Conservation (phyloP, 1,140 invertebrate genomes). For the Agrilus planipennis region DNA sequence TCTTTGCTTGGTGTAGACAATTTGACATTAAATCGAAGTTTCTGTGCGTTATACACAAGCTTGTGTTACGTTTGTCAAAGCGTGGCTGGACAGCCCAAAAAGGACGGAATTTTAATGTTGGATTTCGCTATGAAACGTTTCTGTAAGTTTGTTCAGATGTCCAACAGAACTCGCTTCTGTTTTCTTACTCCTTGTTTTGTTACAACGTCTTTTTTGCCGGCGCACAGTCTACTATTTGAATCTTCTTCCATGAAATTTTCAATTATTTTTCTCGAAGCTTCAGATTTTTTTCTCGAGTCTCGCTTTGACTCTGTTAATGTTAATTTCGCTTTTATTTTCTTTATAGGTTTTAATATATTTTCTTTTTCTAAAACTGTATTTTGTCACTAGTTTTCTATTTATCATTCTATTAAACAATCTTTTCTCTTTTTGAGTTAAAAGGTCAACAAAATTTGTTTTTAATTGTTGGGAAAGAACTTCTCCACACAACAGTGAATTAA, state of each 20-base stretch:
- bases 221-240: not conserved
- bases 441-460: no score
- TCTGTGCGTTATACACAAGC: not conserved
- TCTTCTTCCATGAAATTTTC: not conserved
- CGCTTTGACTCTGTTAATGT: no score
- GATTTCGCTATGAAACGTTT: not conserved
- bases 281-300: no score
- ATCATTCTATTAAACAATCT: no score
- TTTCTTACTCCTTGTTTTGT: not conserved
- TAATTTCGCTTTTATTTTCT: no score
- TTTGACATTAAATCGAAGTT: slow-evolving; percentile 2
- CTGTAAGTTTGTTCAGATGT: not conserved
- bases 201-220: slow-evolving; percentile 2
- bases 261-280: no score
- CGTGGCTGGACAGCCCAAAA: slow-evolving; percentile 3
- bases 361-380: no score
- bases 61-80: not conserved
- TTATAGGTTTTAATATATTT: no score
- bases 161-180: slow-evolving; percentile 1
- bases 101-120: not conserved
- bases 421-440: no score
- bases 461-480: no score
- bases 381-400: no score
- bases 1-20: not conserved
- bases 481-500: no score